phyloP scores from a whole-genome alignment of 2,888 invertebrate genomes.

The Caenorhabditis sp. region DNA sequence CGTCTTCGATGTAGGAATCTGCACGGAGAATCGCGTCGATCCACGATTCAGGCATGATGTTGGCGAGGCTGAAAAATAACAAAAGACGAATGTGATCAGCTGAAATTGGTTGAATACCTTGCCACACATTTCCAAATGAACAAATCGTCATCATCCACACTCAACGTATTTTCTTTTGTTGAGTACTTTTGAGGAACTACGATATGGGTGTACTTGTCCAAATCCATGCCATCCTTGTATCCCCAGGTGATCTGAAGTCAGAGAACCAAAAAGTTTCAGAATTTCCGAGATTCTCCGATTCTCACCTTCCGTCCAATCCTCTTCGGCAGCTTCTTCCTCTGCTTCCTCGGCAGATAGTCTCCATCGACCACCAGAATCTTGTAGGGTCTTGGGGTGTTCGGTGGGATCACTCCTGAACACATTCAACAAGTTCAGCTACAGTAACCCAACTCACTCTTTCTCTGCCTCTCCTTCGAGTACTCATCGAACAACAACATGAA shows the following conservation, averaged over 20 bases:
- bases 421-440: no score
- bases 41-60: conserved; percentile 20
- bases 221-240: conserved; percentile 16
- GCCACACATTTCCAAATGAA: conserved; percentile 21
- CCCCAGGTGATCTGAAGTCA: conserved; percentile 36
- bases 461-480: conserved; percentile 2
- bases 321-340: conserved; percentile 5
- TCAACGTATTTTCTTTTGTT: not conserved
- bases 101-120: not conserved
- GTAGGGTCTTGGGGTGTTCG: conserved; percentile 5
- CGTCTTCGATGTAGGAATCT: not conserved
- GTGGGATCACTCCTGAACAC: conserved; percentile 35
- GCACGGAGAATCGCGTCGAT: conserved; percentile 11
- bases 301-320: not conserved
- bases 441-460: not conserved
- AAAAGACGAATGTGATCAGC: no score
- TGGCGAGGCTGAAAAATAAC: conserved; percentile 6
- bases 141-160: conserved; percentile 11
- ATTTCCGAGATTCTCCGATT: not conserved
- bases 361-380: conserved; percentile 19
- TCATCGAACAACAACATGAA: conserved; percentile 22
- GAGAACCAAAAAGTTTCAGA: no score
- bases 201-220: conserved; percentile 36
- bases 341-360: not conserved
- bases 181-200: conserved; percentile 6